Base-by-base conservation (phyloP, 2,797 vertebrate genomes). In the Halcyon leucocephala region DNA sequence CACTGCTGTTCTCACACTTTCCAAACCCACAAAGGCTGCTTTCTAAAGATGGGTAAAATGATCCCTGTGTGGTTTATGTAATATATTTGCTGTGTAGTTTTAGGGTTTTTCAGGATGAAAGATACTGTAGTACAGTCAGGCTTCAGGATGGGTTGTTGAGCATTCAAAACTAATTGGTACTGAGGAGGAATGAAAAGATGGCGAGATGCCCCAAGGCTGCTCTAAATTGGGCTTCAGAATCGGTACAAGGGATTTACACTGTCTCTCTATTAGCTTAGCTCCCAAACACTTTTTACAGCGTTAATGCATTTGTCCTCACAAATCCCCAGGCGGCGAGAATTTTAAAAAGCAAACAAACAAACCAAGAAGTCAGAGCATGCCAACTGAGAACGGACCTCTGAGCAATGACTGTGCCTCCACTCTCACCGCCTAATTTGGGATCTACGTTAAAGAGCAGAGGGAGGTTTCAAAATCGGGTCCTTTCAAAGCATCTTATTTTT, bases 41-140 rank as follows among this genome's bases (percentile, higher is more conserved):
- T 95, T 95, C 95, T 91, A 93, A 93, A 91, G 92, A 89, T 55
- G 78, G 90, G 92, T 82, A 96, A 95, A 94, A 92, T 3, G 69
- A 96, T 95, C 78, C 44, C 65, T 61, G n/a, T 72, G 90, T 41
- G 69, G 92, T 87, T 97, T 92, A 95, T 93, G 94, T 89, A 94
- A 91, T 87, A 57, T 58, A 91, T 86, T 88, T 93, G 57, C 89
- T 62, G 78, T 19, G 41, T 64, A 92, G 83, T 94, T 96, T 94
- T 78, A 87, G 83, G 92, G 61, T 19, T 86, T 87, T 95, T 87
- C 74, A 82, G 90, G 83, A 92, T 77, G 81, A 93, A 95, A 94
- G 73, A 61, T 78, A 22, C 74, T 77, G 72, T 78, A 81, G 78
- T 81, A 39, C 28, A 78, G 82, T 74, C 69, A 86, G 61, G 57